Conservation (phyloP, 2,113 vertebrate species). For the Laticauda colubrina region DNA sequence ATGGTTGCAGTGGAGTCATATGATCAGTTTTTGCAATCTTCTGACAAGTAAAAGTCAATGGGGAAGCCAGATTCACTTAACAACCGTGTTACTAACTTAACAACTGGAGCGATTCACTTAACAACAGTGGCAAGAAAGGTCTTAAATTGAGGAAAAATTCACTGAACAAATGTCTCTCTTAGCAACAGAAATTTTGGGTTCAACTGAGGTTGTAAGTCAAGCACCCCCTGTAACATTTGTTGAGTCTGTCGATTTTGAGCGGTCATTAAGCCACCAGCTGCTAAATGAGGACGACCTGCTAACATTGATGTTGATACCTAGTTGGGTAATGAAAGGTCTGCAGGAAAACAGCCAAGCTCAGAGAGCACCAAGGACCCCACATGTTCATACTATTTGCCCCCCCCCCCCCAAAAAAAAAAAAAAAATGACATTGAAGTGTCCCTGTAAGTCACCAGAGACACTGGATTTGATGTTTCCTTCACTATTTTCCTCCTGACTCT, state of each 20-base stretch:
- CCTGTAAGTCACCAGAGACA: neutral
- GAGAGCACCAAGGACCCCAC: neutral
- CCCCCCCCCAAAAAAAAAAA: neutral
- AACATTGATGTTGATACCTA: neutral
- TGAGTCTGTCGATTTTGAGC: neutral
- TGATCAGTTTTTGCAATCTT: no score
- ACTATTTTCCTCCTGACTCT: neutral
- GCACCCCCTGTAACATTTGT: neutral
- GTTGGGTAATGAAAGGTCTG: neutral
- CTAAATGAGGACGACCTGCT: neutral
- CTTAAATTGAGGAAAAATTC: neutral
- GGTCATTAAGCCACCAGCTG: neutral
- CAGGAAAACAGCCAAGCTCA: neutral
- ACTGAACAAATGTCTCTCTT: neutral
- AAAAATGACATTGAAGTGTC: neutral
- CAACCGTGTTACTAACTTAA: no score
- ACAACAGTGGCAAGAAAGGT: neutral
- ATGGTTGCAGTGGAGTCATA: no score
- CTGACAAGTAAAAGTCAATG: neutral
- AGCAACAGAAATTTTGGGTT: neutral
- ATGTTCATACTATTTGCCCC: neutral
- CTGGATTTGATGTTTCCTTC: neutral
- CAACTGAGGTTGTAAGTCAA: neutral
- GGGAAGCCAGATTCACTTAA: neutral
- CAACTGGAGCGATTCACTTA: no score